phyloP scores from a whole-genome alignment of 2,797 vertebrate species.

The Buphagus erythrorhynchus region DNA sequence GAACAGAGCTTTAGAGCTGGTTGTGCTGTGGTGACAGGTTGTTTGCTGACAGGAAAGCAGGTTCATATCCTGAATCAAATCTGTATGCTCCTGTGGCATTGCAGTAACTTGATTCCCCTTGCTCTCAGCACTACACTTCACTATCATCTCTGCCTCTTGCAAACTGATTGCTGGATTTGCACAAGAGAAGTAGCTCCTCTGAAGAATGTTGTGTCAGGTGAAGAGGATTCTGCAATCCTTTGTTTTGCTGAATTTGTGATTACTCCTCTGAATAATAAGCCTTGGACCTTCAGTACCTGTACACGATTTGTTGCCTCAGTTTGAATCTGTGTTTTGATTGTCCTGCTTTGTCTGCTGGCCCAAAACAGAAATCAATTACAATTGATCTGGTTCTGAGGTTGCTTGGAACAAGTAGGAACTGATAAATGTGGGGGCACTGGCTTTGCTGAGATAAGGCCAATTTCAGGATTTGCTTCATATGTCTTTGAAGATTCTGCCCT shows the following conservation, averaged over 20 bases:
- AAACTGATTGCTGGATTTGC: background rate
- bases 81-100: background rate
- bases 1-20: background rate
- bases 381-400: background rate
- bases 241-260: background rate
- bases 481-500: background rate
- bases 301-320: background rate
- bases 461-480: background rate
- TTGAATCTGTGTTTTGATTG: background rate
- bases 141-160: background rate
- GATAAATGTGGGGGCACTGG: background rate
- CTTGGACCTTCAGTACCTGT: background rate
- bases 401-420: background rate
- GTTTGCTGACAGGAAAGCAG: background rate
- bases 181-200: background rate
- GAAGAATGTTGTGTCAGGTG: background rate
- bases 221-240: background rate
- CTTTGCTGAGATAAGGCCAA: background rate
- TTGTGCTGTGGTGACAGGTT: background rate
- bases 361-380: background rate
- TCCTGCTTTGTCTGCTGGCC: background rate
- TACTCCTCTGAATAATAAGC: background rate
- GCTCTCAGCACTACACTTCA: background rate
- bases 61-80: background rate
- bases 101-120: background rate